Conservation (phyloP, 2,113 vertebrate species). For the Lampris incognitus region DNA sequence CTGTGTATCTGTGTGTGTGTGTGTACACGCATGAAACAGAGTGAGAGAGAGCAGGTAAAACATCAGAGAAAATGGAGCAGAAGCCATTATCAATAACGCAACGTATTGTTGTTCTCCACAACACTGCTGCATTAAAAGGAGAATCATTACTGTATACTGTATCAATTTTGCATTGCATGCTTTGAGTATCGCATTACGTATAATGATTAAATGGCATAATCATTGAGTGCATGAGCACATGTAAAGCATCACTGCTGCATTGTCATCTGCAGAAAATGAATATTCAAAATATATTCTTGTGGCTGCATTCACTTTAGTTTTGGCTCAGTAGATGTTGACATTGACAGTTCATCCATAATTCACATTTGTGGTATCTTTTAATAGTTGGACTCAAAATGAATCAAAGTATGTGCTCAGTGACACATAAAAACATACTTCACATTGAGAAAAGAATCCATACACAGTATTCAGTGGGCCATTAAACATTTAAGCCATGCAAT, state of each 20-base stretch:
- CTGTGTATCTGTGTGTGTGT: slow-evolving; percentile 40
- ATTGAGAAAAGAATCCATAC: slow-evolving; percentile 26
- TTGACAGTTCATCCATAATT: slow-evolving; percentile 66
- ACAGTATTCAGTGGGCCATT: slow-evolving; percentile 48
- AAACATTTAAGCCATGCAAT: slow-evolving; percentile 47
- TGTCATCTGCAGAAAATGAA: too few species aligned
- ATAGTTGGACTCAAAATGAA: slow-evolving; percentile 58
- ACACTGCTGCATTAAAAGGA: too few species aligned
- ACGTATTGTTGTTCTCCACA: background rate
- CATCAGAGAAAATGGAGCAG: background rate
- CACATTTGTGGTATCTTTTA: slow-evolving; percentile 67
- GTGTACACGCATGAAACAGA: background rate
- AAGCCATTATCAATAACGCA: slow-evolving; percentile 22
- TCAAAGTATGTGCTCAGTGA: slow-evolving; percentile 63
- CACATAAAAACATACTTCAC: slow-evolving; percentile 51
- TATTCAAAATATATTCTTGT: background rate
- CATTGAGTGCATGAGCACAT: too few species aligned
- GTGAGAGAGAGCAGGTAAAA: background rate
- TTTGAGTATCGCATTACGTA: too few species aligned
- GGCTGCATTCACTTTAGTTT: slow-evolving; percentile 34
- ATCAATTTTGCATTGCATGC: too few species aligned
- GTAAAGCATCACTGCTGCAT: too few species aligned
- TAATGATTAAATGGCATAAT: too few species aligned
- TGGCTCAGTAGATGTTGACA: slow-evolving; percentile 41
- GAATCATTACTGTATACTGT: background rate